A percentile compares a stretch with the other conserved stretches of the same genome.
phyloP scores from a whole-genome alignment of 2,888 invertebrate genomes.

The Agriopis marginaria region DNA sequence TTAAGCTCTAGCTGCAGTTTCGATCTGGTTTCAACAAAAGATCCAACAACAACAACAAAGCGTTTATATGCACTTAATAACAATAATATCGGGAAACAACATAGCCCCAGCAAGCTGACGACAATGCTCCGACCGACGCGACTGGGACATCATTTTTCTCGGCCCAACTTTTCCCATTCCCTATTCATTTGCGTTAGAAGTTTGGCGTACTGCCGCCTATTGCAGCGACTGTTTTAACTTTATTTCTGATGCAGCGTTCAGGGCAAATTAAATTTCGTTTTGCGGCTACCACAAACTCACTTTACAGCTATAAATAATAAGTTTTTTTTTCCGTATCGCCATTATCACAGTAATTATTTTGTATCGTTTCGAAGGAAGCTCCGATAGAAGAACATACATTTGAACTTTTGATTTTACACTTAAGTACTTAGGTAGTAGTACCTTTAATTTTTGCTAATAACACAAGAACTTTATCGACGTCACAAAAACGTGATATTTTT shows the following conservation, averaged over 20 bases:
- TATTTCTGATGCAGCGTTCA: conserved; percentile 86
- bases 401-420: background rate
- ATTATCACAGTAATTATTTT: conserved; percentile 67
- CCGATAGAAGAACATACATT: background rate
- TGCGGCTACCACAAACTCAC: conserved; percentile 84
- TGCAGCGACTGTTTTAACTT: conserved; percentile 86
- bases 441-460: background rate
- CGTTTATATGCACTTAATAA: conserved; percentile 73
- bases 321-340: conserved; percentile 59
- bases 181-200: conserved; percentile 87
- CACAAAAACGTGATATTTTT: too few species aligned
- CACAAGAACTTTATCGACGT: too few species aligned
- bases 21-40: conserved; percentile 22
- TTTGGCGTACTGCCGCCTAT: conserved; percentile 79
- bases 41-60: conserved; percentile 34
- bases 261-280: conserved; percentile 86
- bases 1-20: conserved; percentile 12
- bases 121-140: conserved; percentile 70
- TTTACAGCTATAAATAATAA: conserved; percentile 81
- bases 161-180: conserved; percentile 84
- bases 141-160: conserved; percentile 85
- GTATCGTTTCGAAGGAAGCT: conserved; percentile 55
- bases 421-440: background rate
- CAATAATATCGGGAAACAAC: conserved; percentile 76
- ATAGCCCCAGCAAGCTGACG: conserved; percentile 61